Base-by-base conservation (phyloP, 2,113 vertebrate genomes). In the Cyrtonyx montezumae region DNA sequence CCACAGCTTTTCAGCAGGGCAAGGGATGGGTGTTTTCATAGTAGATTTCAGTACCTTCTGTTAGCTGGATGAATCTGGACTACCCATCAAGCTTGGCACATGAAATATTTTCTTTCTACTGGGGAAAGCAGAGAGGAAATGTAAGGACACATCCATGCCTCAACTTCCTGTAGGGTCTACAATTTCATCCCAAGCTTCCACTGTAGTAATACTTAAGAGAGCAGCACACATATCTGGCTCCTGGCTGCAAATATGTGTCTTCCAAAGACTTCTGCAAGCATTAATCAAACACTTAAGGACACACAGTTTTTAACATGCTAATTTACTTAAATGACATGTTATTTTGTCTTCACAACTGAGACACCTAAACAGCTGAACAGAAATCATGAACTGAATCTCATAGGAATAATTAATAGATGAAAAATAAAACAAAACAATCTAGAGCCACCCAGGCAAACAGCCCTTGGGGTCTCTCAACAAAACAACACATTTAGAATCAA, bases 291-390 rank as follows among this genome's bases (percentile, higher is more conserved):
- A 71, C 68, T 75, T 85, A 32, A 58, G 91, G 91, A 80, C 68
- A 88, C 65, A 48, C n/a, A 21, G 32, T 84, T 86, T 92, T 84
- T 82, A 94, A 94, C 21, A 2, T 58, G 40, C 76, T 93, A 81
- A 93, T 96, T 95, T 95, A 91, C 79, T 91, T 75, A 94, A 94
- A 91, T 80, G 85, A 94, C 90, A 91, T 9, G 13, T 95, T 95
- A 84, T 85, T 95, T 90, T 84, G 73, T 91, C 90, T 91, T 93
- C 66, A 58, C 83, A 78, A 80, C 90, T 0, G 3, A 91, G 90
- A 94, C 62, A 94, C 82, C 83, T 93, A 70, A 93, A 84, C 70
- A 94, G 87, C 85, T 84, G 84, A 90, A 79, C 43, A 94, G 76
- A 91, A 95, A 76, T 66, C 83, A 89, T 73, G 65, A 62, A 85